phyloP scores from a whole-genome alignment of 2,888 invertebrate genomes.

The Acanthosoma haemorrhoidale region DNA sequence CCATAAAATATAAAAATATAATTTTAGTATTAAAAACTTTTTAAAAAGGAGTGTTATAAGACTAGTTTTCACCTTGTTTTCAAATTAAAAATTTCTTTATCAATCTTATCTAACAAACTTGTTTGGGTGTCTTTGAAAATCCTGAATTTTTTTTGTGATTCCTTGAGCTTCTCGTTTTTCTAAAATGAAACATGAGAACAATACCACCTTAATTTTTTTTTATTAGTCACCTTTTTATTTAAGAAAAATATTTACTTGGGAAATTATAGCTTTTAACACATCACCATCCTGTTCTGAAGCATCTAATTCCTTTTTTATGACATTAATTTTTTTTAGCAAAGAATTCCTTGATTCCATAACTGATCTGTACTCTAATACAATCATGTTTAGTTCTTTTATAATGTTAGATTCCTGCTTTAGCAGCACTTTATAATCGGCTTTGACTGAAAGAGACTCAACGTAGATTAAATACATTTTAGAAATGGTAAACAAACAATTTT shows the following conservation, averaged over 20 bases:
- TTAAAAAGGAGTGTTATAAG: neutral
- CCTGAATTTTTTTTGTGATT: neutral
- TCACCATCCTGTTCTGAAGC: neutral
- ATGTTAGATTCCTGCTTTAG: constrained; percentile 1
- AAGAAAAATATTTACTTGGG: neutral
- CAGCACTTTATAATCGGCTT: neutral
- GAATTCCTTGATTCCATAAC: neutral
- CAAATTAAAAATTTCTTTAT: neutral
- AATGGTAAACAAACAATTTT: too few relatives aligned
- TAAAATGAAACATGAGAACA: neutral
- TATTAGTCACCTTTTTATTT: neutral
- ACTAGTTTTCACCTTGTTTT: neutral
- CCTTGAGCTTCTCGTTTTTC: neutral
- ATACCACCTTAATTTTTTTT: neutral
- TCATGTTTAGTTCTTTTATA: neutral
- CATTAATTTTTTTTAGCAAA: neutral
- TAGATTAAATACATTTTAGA: too few relatives aligned
- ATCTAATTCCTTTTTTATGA: neutral
- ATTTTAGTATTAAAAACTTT: too few relatives aligned
- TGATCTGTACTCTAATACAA: neutral
- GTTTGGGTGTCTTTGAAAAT: neutral
- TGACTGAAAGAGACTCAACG: constrained; percentile 1
- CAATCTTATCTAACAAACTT: neutral
- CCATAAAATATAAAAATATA: too few relatives aligned
- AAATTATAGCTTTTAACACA: neutral